Base-by-base conservation (phyloP, 1,140 invertebrate species). In the Camponotus vicinus region DNA sequence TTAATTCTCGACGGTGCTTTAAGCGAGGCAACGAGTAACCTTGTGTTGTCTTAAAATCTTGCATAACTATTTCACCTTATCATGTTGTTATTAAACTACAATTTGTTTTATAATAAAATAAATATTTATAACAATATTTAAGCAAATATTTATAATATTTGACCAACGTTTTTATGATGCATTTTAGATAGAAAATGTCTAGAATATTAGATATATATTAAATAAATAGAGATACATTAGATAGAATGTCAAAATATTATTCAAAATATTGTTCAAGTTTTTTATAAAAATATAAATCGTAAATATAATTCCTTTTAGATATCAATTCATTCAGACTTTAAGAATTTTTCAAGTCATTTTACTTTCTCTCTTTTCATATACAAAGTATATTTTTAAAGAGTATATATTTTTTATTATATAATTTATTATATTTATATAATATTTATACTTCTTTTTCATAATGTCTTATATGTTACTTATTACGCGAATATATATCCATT, bases 1-100 rank as follows among this genome's bases (percentile, higher is more conserved):
- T 85, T 82, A 73, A 82, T 82, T 9, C 37, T 59, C 37, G 37
- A 59, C 42, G 27, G 11, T 34, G 21, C 37, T 73, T 73, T 45
- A 73, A 82, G 45, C 40, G 67, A 52, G 32, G 18, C 45, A 59
- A 34, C 27, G 27, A 73, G 45, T 73, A 27, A 73, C 13, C 32
- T 52, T 21, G 18, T 18, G 49, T 52, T 0, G 18, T 18, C 13
- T 73, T 42, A 42, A 27, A 27, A 80, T 80, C 18, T 45, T 40
- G 71, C 15, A 18, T 5, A 40, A 79, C 21, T 79, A 61, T 57
- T 40, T 80, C 34, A 59, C 27, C 32, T 40, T n/a, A n/a, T 15
- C 34, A 27, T 21, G 66, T 69, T 40, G 37, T 42, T 67, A n/a
- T 45, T 45, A 27, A 34, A 78, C 13, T 4, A 52, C 27, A 32